Evolutionary conservation across 2,888 invertebrate species (phyloP).

Genomic region (Brenthis hecate): DNA sequence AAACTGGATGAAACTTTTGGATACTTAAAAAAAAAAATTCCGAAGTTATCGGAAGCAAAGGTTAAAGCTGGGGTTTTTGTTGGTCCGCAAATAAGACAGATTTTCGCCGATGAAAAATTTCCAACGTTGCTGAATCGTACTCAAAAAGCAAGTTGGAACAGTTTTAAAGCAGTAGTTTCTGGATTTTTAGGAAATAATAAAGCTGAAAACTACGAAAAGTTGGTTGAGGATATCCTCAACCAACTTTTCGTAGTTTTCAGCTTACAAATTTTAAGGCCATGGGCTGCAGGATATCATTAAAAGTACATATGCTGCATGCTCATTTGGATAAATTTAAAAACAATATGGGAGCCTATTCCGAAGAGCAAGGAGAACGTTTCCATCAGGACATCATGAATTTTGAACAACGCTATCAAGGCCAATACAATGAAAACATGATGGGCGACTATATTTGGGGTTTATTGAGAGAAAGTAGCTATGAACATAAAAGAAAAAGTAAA

Average conservation of each 20-base stretch:
- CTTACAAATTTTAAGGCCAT: neutral
- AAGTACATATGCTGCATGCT: too few relatives aligned
- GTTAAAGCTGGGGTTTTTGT: conserved; percentile 40
- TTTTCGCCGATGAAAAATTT: conserved; percentile 37
- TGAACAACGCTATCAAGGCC: too few relatives aligned
- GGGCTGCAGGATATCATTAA: too few relatives aligned
- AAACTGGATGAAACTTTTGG: conserved; percentile 37
- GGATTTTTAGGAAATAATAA: conserved; percentile 38
- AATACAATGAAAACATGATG: too few relatives aligned
- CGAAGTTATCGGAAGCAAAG: conserved; percentile 41
- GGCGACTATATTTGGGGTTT: too few relatives aligned
- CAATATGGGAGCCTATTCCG: too few relatives aligned
- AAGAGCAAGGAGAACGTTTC: too few relatives aligned
- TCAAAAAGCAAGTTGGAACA: conserved; percentile 36
- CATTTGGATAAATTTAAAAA: too few relatives aligned
- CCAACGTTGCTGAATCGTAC: conserved; percentile 35
- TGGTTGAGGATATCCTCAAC: conserved; percentile 35
- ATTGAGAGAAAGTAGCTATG: too few relatives aligned
- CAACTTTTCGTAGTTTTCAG: too few relatives aligned
- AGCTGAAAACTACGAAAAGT: conserved; percentile 33
- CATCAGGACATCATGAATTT: too few relatives aligned
- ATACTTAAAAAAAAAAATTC: conserved; percentile 35
- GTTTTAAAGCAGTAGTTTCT: conserved; percentile 39
- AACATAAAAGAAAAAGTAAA: too few relatives aligned
- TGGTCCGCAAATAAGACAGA: conserved; percentile 37